A percentile compares a stretch with the other conserved stretches of the same genome.
phyloP scores from a whole-genome alignment of 2,888 invertebrate genomes.

The Penaeus monodon region DNA sequence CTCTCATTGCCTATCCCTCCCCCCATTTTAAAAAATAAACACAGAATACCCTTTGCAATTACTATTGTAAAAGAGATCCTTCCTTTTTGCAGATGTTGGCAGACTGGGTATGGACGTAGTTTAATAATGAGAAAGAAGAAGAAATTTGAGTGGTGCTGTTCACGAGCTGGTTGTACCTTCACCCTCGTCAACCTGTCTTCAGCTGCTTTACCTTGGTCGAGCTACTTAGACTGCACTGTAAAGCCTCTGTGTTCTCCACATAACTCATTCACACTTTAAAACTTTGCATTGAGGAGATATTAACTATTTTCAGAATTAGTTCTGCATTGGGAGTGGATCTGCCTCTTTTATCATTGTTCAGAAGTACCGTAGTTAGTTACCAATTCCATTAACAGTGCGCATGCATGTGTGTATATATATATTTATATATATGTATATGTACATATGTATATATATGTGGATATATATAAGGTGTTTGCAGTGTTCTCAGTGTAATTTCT shows the following conservation, averaged over 20 bases:
- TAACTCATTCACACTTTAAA: too few relatives aligned
- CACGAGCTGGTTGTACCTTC: not conserved
- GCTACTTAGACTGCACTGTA: too few relatives aligned
- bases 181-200: too few relatives aligned
- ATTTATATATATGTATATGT: conserved; percentile 13
- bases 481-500: conserved; percentile 2
- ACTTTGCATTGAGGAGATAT: too few relatives aligned
- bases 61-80: not conserved
- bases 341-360: too few relatives aligned
- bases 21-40: not conserved
- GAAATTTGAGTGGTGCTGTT: conserved; percentile 48
- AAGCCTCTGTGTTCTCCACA: too few relatives aligned
- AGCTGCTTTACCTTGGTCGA: too few relatives aligned
- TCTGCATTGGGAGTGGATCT: too few relatives aligned
- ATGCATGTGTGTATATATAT: not conserved
- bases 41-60: not conserved
- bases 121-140: conserved; percentile 54
- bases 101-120: conserved; percentile 44
- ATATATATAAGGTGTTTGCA: not conserved
- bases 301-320: too few relatives aligned
- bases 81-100: conserved; percentile 48
- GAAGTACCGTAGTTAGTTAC: too few relatives aligned
- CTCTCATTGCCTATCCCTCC: not conserved
- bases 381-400: not conserved
- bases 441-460: not conserved